Evolutionary conservation across 2,113 vertebrate genomes (phyloP), one percentile per base, ranked within the genome.

Genomic region (Ariopsis seemanni): DNA sequence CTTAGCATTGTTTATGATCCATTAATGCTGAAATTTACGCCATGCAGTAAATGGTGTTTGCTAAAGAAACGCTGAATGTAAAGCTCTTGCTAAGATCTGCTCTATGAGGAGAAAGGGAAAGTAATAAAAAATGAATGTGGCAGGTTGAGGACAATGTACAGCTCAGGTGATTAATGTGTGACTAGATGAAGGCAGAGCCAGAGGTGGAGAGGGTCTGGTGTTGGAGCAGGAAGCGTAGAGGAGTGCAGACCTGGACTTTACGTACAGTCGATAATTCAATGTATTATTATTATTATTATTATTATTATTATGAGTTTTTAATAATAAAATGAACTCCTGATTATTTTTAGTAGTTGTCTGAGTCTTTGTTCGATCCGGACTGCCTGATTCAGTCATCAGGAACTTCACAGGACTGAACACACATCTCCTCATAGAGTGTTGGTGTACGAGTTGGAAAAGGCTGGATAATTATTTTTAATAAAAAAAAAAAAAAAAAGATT

Each of bases 121-220:
- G 52, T 72, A 48, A 75, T 63, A 63, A 86, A 82, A 48, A 52
- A 85, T 85, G 74, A 82, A 42, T 83, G 92, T 93, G 91, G 34
- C 87, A 93, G 94, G 93, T 94, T 94, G 95, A 95, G 96, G 94
- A 93, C 96, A 96, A 95, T 92, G 95, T 96, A 94, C 96, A 92
- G 92, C 91, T 94, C 89, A 91, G 91, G 85, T 92, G 94, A 95
- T 97, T 97, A 97, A 97, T 96, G 94, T 96, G 96, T 96, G 96
- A 96, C 96, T 93, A 92, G 94, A 93, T 94, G 94, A 95, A 94
- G 57, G 75, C 71, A 93, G 93, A 93, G 93, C 94, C 93, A 94
- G 93, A 93, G 92, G 95, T 95, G 95, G 90, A 97, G 96, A 98
- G 97, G 97, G 97, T 96, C 95, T 94, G 94, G 63, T 82, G 93